Evolutionary conservation across 1,140 invertebrate species (phyloP).

Genomic region (Papilio aristodemus): DNA sequence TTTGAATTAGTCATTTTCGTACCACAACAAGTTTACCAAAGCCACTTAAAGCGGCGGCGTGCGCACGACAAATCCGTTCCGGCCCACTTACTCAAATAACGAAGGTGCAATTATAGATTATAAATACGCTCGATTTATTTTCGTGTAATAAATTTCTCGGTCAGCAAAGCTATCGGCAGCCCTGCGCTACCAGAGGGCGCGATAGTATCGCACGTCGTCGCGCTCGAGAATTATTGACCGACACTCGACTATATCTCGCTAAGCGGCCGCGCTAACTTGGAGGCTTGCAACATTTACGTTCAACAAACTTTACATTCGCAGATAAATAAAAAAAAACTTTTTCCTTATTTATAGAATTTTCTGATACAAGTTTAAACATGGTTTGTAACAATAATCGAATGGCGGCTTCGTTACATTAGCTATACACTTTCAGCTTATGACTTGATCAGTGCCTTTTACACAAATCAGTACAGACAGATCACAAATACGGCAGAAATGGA

Average conservation of each 20-base stretch:
- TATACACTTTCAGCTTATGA: no score
- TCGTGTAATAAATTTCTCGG: conserved; percentile 30
- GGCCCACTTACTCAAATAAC: conserved; percentile 21
- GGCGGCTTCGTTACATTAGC: no score
- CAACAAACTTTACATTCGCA: not conserved
- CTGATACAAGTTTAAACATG: no score
- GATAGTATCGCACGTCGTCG: conserved; percentile 53
- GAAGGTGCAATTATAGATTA: conserved; percentile 34
- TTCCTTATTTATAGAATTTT: not conserved
- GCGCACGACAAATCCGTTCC: conserved; percentile 32
- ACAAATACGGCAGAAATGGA: no score
- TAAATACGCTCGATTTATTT: conserved; percentile 33
- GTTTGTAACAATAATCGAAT: no score
- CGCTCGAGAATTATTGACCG: conserved; percentile 51
- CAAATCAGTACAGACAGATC: no score
- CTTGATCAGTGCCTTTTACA: no score
- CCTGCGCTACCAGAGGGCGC: conserved; percentile 39
- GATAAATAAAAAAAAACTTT: not conserved
- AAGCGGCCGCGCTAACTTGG: not conserved
- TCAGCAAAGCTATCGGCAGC: conserved; percentile 18
- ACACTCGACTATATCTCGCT: conserved; percentile 35
- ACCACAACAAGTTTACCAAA: conserved; percentile 13
- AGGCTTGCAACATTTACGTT: conserved; percentile 7
- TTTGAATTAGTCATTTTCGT: not conserved
- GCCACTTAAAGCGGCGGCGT: not conserved